phyloP scores from a whole-genome alignment of 2,888 invertebrate genomes.

The Bhutanitis thaidina region DNA sequence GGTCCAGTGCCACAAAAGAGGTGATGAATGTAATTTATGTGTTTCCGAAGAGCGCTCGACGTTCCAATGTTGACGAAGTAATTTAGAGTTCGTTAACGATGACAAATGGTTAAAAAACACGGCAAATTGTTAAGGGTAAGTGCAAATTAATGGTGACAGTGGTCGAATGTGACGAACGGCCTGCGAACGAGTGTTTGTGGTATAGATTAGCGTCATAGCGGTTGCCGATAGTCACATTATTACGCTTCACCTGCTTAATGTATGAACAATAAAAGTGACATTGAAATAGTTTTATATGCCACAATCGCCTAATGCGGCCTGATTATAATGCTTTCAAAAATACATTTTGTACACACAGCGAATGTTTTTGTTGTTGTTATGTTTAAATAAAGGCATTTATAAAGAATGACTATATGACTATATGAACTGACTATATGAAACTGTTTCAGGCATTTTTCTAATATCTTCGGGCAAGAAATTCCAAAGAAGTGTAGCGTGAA shows the following conservation, averaged over 20 bases:
- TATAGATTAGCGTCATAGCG: slow-evolving; percentile 44
- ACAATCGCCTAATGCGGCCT: slow-evolving; percentile 8
- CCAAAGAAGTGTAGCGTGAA: no score
- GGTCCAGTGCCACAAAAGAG: slow-evolving; percentile 26
- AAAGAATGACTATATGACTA: no score
- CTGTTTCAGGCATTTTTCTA: no score
- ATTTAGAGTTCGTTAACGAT: slow-evolving; percentile 46
- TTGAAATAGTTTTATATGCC: slow-evolving; percentile 28
- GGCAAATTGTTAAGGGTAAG: slow-evolving; percentile 57
- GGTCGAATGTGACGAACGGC: slow-evolving; percentile 55
- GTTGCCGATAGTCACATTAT: slow-evolving; percentile 30
- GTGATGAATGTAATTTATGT: slow-evolving; percentile 35
- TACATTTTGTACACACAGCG: background rate
- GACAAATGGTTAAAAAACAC: slow-evolving; percentile 65
- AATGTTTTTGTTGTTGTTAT: no score
- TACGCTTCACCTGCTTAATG: slow-evolving; percentile 47
- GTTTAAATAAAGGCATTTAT: no score
- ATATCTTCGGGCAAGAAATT: no score
- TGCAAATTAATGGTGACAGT: slow-evolving; percentile 59
- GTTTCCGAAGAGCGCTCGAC: slow-evolving; percentile 30
- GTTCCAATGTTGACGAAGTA: slow-evolving; percentile 33
- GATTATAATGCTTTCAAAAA: slow-evolving; percentile 15
- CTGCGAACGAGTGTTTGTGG: slow-evolving; percentile 47
- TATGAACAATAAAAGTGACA: slow-evolving; percentile 30
- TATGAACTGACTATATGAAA: no score